Conservation (phyloP, 2,797 vertebrate genomes). For the Micrastur ruficollis region DNA sequence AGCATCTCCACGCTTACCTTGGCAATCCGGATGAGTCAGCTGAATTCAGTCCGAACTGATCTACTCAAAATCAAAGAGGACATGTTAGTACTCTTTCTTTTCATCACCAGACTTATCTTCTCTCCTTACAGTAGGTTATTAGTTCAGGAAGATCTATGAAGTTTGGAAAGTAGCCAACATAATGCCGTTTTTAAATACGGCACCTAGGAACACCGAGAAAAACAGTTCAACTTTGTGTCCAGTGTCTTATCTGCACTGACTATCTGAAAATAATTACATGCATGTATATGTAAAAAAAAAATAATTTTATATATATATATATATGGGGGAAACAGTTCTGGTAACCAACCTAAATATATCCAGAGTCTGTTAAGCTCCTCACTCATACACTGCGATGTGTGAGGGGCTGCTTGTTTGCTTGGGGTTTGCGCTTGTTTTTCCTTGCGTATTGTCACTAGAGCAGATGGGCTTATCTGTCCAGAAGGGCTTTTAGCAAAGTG, state of each 20-base stretch:
- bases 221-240: not conserved
- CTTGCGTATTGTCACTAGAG: slow-evolving; percentile 23
- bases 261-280: not conserved
- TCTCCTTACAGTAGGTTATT: not conserved
- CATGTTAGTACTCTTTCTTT: not conserved
- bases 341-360: not conserved
- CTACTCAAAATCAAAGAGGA: not conserved
- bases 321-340: not conserved
- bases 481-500: slow-evolving; percentile 20
- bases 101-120: slow-evolving; percentile 24
- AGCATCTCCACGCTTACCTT: not conserved
- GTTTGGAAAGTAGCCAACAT: not conserved
- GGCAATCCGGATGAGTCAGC: not conserved
- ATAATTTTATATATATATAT: not conserved
- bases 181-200: not conserved
- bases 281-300: not conserved
- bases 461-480: slow-evolving; percentile 57
- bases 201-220: not conserved
- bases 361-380: not conserved
- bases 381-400: not conserved
- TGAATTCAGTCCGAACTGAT: not conserved
- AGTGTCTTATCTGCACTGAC: not conserved
- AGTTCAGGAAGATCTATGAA: slow-evolving; percentile 8
- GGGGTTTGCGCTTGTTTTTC: not conserved
- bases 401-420: slow-evolving; percentile 25